Evolutionary conservation across 2,888 invertebrate species (phyloP), one percentile per base, ranked within the genome.

Genomic region (Polydrusus tereticollis): DNA sequence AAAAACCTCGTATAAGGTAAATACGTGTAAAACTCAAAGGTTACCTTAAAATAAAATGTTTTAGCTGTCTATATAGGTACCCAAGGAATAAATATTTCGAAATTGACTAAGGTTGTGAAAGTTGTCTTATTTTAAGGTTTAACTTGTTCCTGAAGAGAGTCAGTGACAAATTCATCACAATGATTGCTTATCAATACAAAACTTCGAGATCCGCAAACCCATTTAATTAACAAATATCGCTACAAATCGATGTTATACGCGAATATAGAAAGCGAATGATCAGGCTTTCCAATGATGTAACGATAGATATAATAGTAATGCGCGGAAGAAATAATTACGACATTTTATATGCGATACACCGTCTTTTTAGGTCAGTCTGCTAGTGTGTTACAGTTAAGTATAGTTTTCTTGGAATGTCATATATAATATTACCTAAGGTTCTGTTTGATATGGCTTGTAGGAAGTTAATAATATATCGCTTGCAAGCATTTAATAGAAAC

Each of bases 261-360:
- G 50, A 47, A 7, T n/a, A 73, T 77, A 76, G 77, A 78, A 78
- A 78, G 78, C 69, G 75, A 77, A 75, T 74, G 69, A 58, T 63
- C 71, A 63, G 65, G 70, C 77, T 78, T 78, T 78, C 78, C 76
- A 77, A 78, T 78, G 78, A 78, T 72, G 75, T 77, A 78, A 78
- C 73, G 47, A 64, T 57, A 73, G 69, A 74, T 68, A n/a, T n/a
- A 47, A 68, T 68, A 55, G 18, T 29, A 55, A 10, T 29, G 29
- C 16, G 14, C 38, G 33, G 55, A 65, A 55, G 55, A 65, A 57
- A 8, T 18, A 55, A 55, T 65, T 65, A 55, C 65, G 41, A 52
- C 65, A 65, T 52, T 45, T 29, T 55, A 55, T 55, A 33, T n/a
- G n/a, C n/a, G n/a, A n/a, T 16, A n/a, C 14, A 52, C 26, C 50